A percentile compares a stretch with the other conserved stretches of the same genome.
phyloP scores from a whole-genome alignment of 2,797 vertebrate species.

The Semaprochilodus insignis region DNA sequence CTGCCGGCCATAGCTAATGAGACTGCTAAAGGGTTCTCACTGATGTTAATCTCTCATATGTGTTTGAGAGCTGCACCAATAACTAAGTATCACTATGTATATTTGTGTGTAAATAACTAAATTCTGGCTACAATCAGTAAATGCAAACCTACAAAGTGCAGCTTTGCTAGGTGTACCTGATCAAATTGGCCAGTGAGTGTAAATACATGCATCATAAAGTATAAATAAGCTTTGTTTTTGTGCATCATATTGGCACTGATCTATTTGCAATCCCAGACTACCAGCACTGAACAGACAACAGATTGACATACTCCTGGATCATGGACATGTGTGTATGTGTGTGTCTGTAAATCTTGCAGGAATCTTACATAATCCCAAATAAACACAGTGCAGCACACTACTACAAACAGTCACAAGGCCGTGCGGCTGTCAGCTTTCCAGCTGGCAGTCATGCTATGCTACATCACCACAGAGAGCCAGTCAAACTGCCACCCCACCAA shows the following conservation, averaged over 20 bases:
- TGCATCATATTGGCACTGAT: background rate
- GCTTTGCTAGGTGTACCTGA: background rate
- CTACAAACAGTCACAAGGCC: constrained; percentile 53
- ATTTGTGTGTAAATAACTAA: no score
- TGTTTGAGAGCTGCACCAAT: background rate
- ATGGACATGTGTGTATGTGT: constrained; percentile 23
- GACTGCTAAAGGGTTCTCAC: no score
- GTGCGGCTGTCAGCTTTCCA: constrained; percentile 50
- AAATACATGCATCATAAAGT: background rate
- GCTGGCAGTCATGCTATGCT: constrained; percentile 54
- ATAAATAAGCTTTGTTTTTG: background rate
- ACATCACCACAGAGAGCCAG: constrained; percentile 48
- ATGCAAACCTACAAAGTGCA: background rate
- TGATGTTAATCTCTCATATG: no score
- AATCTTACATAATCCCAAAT: constrained; percentile 57
- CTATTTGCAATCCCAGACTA: constrained; percentile 29
- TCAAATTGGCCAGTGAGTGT: background rate
- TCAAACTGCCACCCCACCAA: constrained; percentile 47
- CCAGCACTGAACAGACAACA: background rate
- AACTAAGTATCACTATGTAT: no score
- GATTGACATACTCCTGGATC: constrained; percentile 15
- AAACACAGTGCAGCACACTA: constrained; percentile 52
- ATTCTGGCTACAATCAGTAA: background rate
- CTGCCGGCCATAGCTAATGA: no score
- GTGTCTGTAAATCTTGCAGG: constrained; percentile 47